Percentiles rank a stretch among this genome's conserved stretches.
These are phyloP conservation scores for Fregata magnificens DNA, from an alignment of 2,113 vertebrate genomes.

Conservation along the genomic window DNA sequence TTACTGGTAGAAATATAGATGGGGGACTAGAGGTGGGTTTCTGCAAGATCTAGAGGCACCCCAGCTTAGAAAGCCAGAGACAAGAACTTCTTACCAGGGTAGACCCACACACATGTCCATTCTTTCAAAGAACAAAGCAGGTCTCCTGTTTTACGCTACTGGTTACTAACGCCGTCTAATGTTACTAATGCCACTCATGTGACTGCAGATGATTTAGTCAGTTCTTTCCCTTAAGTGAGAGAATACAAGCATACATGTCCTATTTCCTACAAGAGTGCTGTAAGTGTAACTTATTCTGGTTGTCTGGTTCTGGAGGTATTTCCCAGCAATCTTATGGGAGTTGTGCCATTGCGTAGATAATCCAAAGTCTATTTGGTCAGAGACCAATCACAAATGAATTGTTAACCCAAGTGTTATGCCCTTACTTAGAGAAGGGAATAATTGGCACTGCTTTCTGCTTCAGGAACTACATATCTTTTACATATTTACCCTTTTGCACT, in stretches of 20 bases:
- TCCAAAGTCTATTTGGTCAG: neutral
- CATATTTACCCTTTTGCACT: neutral
- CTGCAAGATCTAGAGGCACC: no score
- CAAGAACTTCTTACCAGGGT: no score
- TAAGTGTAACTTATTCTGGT: neutral
- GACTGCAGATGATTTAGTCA: neutral
- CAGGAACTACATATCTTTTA: neutral
- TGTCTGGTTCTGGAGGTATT: neutral
- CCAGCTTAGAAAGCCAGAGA: no score
- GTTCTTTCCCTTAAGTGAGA: neutral
- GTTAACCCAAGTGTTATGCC: neutral
- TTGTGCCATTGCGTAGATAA: neutral
- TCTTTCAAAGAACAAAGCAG: neutral
- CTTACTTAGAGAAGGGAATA: neutral
- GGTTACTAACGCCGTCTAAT: neutral
- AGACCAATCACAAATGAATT: neutral
- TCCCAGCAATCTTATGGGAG: neutral
- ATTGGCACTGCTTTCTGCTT: neutral
- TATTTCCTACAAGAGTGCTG: neutral
- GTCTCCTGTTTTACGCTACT: neutral
- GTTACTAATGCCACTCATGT: neutral
- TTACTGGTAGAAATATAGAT: no score
- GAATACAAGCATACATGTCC: neutral
- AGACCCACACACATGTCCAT: no score
- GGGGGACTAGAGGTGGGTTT: no score